phyloP scores from a whole-genome alignment of 2,113 vertebrate genomes.

The Microcebus lehilahytsara region DNA sequence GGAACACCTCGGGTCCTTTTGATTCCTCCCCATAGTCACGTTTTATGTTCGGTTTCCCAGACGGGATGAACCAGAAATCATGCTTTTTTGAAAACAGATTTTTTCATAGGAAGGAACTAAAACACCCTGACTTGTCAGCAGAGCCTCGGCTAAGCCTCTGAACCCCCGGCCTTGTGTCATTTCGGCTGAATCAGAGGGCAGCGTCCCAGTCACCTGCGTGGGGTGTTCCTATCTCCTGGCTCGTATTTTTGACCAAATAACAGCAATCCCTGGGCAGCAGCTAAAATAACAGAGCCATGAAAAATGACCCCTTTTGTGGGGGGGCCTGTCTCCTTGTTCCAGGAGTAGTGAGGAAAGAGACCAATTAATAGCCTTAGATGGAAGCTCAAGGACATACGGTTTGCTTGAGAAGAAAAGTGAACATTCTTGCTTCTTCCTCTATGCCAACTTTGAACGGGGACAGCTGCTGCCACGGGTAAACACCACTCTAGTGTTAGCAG shows the following conservation, averaged over 20 bases:
- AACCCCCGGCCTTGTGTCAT: slow-evolving; percentile 50
- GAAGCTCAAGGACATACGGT: slow-evolving; percentile 61
- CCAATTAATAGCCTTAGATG: slow-evolving; percentile 60
- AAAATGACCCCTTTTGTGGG: slow-evolving; percentile 53
- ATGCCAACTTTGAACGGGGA: slow-evolving; percentile 45
- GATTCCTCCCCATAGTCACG: slow-evolving; percentile 59
- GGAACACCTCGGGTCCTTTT: slow-evolving; percentile 57
- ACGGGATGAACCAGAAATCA: slow-evolving; percentile 65
- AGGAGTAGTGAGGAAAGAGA: slow-evolving; percentile 56
- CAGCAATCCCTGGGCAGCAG: slow-evolving; percentile 15
- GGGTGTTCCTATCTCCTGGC: background rate
- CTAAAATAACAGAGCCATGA: slow-evolving; percentile 43
- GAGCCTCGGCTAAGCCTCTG: background rate
- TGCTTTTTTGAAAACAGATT: slow-evolving; percentile 58
- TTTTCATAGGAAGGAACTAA: slow-evolving; percentile 62
- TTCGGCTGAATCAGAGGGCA: slow-evolving; percentile 43
- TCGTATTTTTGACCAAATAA: slow-evolving; percentile 54
- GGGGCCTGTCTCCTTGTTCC: slow-evolving; percentile 52
- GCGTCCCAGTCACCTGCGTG: slow-evolving; percentile 58
- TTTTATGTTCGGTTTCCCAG: slow-evolving; percentile 55
- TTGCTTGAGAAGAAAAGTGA: slow-evolving; percentile 68
- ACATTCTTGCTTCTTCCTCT: slow-evolving; percentile 55
- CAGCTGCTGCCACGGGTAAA: slow-evolving; percentile 29
- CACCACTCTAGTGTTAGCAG: background rate
- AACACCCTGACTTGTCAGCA: slow-evolving; percentile 60